Evolutionary conservation across 2,888 invertebrate species (phyloP).

Genomic region (Ophion ellenae): DNA sequence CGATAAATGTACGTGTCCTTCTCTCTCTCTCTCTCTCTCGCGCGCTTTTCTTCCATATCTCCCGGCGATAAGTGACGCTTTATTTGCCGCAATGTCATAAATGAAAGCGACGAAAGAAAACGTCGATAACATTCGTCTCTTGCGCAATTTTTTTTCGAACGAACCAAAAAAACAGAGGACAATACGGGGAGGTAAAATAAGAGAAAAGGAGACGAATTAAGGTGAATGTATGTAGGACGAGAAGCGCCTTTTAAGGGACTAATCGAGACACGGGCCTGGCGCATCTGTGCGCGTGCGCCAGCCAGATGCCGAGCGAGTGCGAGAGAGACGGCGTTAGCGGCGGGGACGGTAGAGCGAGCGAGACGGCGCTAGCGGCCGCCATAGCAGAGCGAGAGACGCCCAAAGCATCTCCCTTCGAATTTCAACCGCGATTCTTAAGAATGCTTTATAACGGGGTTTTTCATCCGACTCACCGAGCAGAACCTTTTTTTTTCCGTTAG

Average conservation of each 20-base stretch:
- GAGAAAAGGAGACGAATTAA: neutral
- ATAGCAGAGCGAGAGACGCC: neutral
- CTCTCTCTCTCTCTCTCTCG: neutral
- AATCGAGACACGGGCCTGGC: constrained; percentile 17
- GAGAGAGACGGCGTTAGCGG: neutral
- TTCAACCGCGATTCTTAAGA: neutral
- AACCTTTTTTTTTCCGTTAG: neutral
- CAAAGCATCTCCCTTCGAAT: neutral
- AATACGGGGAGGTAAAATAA: neutral
- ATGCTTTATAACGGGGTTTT: neutral
- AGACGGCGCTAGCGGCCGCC: no score
- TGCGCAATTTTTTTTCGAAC: neutral
- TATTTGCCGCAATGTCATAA: no score
- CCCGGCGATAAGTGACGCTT: neutral
- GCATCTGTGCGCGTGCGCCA: constrained; percentile 54
- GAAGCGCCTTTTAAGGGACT: neutral
- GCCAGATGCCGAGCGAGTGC: constrained; percentile 44
- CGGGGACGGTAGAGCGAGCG: no score
- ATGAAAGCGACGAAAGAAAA: neutral
- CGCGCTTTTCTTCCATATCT: neutral
- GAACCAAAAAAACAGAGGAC: neutral
- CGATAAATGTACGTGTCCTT: constrained; percentile 29
- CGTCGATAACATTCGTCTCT: neutral
- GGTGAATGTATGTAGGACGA: neutral
- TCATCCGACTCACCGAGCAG: neutral